Percentiles rank a stretch among this genome's conserved stretches.
These are phyloP conservation scores for Mesaphorura yosii DNA, from an alignment of 1,140 invertebrate genomes.

Conservation along the genomic window DNA sequence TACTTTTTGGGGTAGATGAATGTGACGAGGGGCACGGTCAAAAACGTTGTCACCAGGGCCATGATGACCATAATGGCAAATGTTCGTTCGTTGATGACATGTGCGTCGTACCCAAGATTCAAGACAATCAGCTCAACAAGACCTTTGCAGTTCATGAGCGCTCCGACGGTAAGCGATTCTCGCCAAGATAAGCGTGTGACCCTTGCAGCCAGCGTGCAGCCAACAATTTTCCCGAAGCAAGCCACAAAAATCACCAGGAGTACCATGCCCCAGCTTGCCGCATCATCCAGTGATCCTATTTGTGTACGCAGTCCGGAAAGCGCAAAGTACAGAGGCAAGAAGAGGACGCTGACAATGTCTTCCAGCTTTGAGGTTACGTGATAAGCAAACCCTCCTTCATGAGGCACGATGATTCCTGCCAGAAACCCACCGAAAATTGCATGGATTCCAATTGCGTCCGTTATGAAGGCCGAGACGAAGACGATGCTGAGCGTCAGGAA, in stretches of 20 bases:
- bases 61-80: constrained; percentile 29
- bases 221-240: constrained; percentile 23
- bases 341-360: constrained; percentile 20
- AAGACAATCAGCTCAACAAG: constrained; percentile 25
- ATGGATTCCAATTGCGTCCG: constrained; percentile 31
- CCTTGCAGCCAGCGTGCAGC: constrained; percentile 17
- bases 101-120: constrained; percentile 21
- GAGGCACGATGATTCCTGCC: constrained; percentile 28
- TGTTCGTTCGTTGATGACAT: constrained; percentile 15
- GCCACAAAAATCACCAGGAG: constrained; percentile 16
- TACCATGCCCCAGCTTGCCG: constrained; percentile 13
- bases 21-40: constrained; percentile 13
- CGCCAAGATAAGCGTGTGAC: constrained; percentile 18
- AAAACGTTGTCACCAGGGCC: constrained; percentile 22
- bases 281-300: constrained; percentile 19
- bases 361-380: constrained; percentile 20
- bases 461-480: constrained; percentile 29
- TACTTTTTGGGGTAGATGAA: constrained; percentile 16
- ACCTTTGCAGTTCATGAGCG: constrained; percentile 24
- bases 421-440: constrained; percentile 32
- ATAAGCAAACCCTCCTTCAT: constrained; percentile 22
- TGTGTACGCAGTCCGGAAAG: constrained; percentile 15
- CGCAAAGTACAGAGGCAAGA: constrained; percentile 24
- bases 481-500: constrained; percentile 20
- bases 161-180: constrained; percentile 15